Percentiles rank a stretch among this genome's conserved stretches.
Conservation (phyloP, 2,888 invertebrate genomes). For the Perdita meconis region DNA sequence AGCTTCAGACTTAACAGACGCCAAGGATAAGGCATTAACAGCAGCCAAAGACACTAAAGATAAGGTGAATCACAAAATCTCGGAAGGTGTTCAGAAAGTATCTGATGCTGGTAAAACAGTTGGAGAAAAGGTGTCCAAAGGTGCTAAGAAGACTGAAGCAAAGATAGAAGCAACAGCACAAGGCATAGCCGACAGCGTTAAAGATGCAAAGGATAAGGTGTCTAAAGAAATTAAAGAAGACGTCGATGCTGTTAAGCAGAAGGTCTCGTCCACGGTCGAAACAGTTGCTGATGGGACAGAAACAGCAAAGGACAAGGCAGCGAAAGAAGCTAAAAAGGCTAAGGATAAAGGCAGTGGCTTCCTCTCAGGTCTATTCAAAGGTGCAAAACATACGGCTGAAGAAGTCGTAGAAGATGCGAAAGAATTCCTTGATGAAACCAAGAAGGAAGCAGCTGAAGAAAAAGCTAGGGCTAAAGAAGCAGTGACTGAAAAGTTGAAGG, state of each 20-base stretch:
- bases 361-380: slow-evolving; percentile 51
- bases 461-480: slow-evolving; percentile 73
- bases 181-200: slow-evolving; percentile 50
- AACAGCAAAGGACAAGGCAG: slow-evolving; percentile 76
- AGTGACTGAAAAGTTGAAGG: slow-evolving; percentile 54
- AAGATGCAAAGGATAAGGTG: slow-evolving; percentile 59
- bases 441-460: slow-evolving; percentile 83
- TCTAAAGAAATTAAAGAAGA: slow-evolving; percentile 79
- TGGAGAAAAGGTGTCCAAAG: slow-evolving; percentile 66
- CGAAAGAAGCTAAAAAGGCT: slow-evolving; percentile 85
- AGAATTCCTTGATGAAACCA: slow-evolving; percentile 75
- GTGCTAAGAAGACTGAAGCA: slow-evolving; percentile 44
- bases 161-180: slow-evolving; percentile 39
- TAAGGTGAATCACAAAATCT: slow-evolving; percentile 20
- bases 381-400: slow-evolving; percentile 78
- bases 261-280: slow-evolving; percentile 73
- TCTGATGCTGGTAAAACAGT: slow-evolving; percentile 81
- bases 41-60: slow-evolving; percentile 57
- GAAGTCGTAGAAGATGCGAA: slow-evolving; percentile 83
- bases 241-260: slow-evolving; percentile 53
- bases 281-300: slow-evolving; percentile 72
- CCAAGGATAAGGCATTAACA: slow-evolving; percentile 51
- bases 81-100: slow-evolving; percentile 77
- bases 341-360: slow-evolving; percentile 82
- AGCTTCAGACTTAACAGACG: slow-evolving; percentile 51